Conservation (phyloP, 2,888 invertebrate species). For the Morpho helenor region DNA sequence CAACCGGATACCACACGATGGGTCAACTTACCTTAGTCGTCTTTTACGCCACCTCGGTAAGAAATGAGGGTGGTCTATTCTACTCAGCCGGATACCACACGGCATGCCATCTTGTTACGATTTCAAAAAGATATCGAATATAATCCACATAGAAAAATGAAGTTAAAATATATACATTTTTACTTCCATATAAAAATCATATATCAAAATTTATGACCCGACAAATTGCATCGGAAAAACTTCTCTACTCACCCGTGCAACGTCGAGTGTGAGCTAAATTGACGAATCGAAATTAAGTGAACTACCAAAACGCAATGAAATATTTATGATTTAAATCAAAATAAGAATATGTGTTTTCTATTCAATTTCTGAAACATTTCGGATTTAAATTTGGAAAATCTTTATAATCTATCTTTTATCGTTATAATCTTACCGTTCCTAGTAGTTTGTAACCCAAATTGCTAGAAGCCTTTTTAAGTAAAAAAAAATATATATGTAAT, state of each 20-base stretch:
- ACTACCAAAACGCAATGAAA: conserved; percentile 11
- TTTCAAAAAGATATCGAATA: not conserved
- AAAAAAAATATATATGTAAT: too few relatives aligned
- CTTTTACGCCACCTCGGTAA: too few relatives aligned
- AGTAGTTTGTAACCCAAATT: too few relatives aligned
- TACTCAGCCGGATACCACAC: too few relatives aligned
- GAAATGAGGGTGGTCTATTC: too few relatives aligned
- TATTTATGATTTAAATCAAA: conserved; percentile 1
- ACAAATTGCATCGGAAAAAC: conserved; percentile 13
- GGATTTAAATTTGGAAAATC: too few relatives aligned
- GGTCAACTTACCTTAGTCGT: too few relatives aligned
- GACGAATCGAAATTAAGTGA: conserved; percentile 13
- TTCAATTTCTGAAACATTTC: too few relatives aligned
- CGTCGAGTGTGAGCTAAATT: conserved; percentile 12
- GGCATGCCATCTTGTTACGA: not conserved
- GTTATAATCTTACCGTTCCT: too few relatives aligned
- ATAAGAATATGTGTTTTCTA: not conserved
- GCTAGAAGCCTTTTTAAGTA: too few relatives aligned
- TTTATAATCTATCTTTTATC: too few relatives aligned
- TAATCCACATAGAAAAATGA: not conserved
- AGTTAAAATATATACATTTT: conserved; percentile 3
- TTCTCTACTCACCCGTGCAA: conserved; percentile 12
- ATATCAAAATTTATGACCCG: conserved; percentile 15
- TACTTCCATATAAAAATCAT: conserved; percentile 11
- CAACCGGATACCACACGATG: too few relatives aligned